Evolutionary conservation across 2,113 vertebrate species (phyloP).

Genomic region (Diadophis punctatus): DNA sequence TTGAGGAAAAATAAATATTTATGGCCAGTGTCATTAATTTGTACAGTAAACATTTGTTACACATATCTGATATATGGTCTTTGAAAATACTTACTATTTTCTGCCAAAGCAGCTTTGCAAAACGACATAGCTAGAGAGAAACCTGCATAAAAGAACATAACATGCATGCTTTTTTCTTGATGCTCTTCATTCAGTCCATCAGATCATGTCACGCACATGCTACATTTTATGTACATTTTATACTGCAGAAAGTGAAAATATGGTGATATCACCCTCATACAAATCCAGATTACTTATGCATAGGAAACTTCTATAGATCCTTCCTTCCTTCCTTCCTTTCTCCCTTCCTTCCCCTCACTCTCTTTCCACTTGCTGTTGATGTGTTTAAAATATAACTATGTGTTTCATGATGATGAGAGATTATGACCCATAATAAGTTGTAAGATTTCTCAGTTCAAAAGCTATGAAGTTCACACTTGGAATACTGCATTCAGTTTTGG

Average conservation of each 20-base stretch:
- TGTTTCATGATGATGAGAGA: not conserved
- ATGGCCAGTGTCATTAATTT: not conserved
- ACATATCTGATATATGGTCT: not conserved
- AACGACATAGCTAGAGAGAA: not conserved
- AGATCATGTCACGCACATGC: not conserved
- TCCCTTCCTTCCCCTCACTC: not conserved
- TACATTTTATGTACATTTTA: not conserved
- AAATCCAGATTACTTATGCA: not conserved
- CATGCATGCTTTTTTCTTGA: not conserved
- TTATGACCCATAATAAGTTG: constrained; percentile 12
- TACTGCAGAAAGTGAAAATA: not conserved
- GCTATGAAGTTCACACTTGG: no score
- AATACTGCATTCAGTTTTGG: no score
- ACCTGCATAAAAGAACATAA: not conserved
- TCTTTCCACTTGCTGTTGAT: not conserved
- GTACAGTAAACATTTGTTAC: not conserved
- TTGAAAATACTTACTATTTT: not conserved
- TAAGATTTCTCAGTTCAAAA: not conserved
- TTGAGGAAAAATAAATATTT: not conserved
- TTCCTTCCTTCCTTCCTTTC: constrained; percentile 17
- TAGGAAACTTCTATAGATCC: constrained; percentile 3
- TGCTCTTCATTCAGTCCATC: not conserved
- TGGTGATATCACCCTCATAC: not conserved
- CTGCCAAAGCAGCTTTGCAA: not conserved
- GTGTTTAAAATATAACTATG: constrained; percentile 1